These are phyloP conservation scores for Bovichtus diacanthus DNA, from an alignment of 2,797 vertebrate species.

Conservation along the genomic window DNA sequence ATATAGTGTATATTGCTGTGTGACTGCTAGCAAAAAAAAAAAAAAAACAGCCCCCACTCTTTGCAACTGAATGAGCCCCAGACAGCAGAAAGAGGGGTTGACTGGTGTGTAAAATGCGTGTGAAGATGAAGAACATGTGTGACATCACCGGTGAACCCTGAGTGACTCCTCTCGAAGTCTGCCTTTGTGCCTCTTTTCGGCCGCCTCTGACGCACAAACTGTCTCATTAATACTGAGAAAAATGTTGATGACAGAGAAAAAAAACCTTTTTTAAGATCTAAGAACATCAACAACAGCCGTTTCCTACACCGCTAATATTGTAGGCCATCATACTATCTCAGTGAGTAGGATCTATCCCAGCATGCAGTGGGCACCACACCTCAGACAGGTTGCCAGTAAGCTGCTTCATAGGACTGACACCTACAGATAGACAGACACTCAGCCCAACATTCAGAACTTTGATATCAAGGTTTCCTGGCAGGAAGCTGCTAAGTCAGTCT, in stretches of 20 bases:
- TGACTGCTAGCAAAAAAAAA: conserved; percentile 20
- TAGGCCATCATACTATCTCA: background rate
- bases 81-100: conserved; percentile 1
- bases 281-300: background rate
- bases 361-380: conserved; percentile 10
- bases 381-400: conserved; percentile 19
- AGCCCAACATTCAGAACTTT: background rate
- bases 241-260: background rate
- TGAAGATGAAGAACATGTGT: conserved; percentile 58
- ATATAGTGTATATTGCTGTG: no score
- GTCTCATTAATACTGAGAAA: conserved; percentile 16
- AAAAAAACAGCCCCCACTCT: conserved; percentile 17
- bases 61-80: conserved; percentile 16
- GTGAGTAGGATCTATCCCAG: conserved; percentile 11
- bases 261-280: background rate
- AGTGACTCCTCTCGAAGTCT: conserved; percentile 49
- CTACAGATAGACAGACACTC: conserved; percentile 22
- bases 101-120: conserved; percentile 38
- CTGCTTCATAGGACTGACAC: conserved; percentile 9
- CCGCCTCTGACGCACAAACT: conserved; percentile 40
- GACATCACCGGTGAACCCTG: conserved; percentile 62
- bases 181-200: conserved; percentile 29
- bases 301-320: background rate
- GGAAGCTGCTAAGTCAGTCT: background rate
- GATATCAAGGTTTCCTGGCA: background rate